phyloP scores from a whole-genome alignment of 2,113 vertebrate genomes.

The Ariopsis seemanni region DNA sequence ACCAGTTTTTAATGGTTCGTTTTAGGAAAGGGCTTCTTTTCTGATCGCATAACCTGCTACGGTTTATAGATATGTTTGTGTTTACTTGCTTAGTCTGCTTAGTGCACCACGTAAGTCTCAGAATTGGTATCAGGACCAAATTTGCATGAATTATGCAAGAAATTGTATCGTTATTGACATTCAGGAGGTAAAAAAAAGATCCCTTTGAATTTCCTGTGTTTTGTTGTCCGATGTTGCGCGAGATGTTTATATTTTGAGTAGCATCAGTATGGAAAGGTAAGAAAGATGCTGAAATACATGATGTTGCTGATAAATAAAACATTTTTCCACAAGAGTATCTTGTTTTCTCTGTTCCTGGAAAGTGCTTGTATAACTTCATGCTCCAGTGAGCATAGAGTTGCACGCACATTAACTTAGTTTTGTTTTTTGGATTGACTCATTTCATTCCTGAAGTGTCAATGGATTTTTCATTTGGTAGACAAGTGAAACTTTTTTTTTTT shows the following conservation, averaged over 20 bases:
- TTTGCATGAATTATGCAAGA: background rate
- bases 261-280: background rate
- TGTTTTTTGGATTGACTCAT: background rate
- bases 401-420: background rate
- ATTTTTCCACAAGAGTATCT: background rate
- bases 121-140: background rate
- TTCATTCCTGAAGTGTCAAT: background rate
- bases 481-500: background rate
- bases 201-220: background rate
- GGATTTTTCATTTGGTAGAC: background rate
- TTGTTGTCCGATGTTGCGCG: background rate
- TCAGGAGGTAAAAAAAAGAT: background rate
- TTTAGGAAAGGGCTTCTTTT: background rate
- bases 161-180: background rate
- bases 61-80: background rate
- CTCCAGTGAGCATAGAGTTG: background rate
- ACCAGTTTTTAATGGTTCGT: background rate
- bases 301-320: constrained; percentile 18
- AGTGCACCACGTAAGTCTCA: background rate
- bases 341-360: background rate
- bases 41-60: background rate
- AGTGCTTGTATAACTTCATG: background rate
- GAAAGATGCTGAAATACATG: background rate
- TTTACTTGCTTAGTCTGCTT: background rate
- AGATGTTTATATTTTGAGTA: background rate